These are phyloP conservation scores for Erpobdella octoculata DNA, from an alignment of 2,888 invertebrate species.

Conservation along the genomic window DNA sequence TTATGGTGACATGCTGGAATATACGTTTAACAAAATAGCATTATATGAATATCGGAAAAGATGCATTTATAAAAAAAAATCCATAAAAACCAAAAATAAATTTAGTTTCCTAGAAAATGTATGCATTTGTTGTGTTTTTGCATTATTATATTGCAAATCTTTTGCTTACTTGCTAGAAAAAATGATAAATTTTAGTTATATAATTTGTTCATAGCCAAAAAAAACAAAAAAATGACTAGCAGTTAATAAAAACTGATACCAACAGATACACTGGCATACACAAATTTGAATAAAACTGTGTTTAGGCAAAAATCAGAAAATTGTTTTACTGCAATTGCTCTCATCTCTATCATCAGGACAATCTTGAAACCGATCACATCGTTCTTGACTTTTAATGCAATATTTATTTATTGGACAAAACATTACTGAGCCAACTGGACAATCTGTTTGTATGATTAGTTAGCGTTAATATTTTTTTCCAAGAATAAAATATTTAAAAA, in stretches of 20 bases:
- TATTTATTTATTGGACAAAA: constrained; percentile 17
- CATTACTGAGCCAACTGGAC: constrained; percentile 12
- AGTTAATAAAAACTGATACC: too few relatives aligned
- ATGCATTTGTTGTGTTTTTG: too few relatives aligned
- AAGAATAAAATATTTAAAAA: too few relatives aligned
- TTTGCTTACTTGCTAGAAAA: neutral
- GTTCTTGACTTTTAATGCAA: constrained; percentile 17
- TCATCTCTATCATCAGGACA: constrained; percentile 29
- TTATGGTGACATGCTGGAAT: neutral
- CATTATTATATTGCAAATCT: neutral
- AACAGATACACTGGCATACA: neutral
- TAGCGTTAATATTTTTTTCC: too few relatives aligned
- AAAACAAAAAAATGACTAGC: neutral
- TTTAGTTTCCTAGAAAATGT: too few relatives aligned
- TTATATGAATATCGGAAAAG: too few relatives aligned
- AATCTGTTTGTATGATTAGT: neutral
- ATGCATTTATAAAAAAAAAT: too few relatives aligned
- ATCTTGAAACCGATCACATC: constrained; percentile 26
- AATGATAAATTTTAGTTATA: neutral
- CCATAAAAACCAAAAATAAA: too few relatives aligned
- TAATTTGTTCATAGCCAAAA: neutral
- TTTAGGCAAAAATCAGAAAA: too few relatives aligned
- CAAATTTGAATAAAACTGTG: too few relatives aligned
- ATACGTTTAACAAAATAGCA: neutral
- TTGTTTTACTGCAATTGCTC: constrained; percentile 24